A percentile compares a stretch with the other conserved stretches of the same genome.
Conservation (phyloP, 2,888 invertebrate genomes). For the Sphaeridia pumilis region DNA sequence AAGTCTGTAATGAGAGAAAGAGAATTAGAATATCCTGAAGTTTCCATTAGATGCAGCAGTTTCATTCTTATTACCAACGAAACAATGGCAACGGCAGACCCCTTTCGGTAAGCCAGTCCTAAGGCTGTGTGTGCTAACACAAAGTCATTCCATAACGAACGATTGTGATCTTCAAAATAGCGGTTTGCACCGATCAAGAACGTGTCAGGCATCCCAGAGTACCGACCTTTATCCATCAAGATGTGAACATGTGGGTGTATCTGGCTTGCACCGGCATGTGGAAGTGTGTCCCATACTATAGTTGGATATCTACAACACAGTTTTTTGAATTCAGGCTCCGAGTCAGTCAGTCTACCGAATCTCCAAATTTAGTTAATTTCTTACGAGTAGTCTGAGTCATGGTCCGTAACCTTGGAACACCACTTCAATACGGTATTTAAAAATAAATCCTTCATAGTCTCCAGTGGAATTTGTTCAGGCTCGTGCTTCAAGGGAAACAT, state of each 20-base stretch:
- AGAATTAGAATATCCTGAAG: too few species aligned
- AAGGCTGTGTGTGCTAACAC: conserved; percentile 39
- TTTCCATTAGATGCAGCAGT: background rate
- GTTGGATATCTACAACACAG: conserved; percentile 38
- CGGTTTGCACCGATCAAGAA: conserved; percentile 38
- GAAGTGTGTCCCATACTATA: conserved; percentile 42
- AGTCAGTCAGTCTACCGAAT: too few species aligned
- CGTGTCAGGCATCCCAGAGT: conserved; percentile 40
- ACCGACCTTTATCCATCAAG: conserved; percentile 37
- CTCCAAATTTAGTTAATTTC: too few species aligned
- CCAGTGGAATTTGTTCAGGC: conserved; percentile 39
- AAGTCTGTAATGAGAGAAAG: conserved; percentile 37
- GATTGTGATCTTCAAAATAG: conserved; percentile 36
- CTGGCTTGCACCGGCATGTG: conserved; percentile 43
- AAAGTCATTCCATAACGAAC: conserved; percentile 40
- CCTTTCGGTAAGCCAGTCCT: conserved; percentile 38
- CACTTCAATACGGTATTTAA: conserved; percentile 38
- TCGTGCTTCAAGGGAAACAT: conserved; percentile 40
- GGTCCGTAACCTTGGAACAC: conserved; percentile 38
- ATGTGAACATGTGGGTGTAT: conserved; percentile 43
- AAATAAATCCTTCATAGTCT: conserved; percentile 39
- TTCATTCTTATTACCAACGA: conserved; percentile 38
- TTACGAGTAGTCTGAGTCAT: conserved; percentile 33
- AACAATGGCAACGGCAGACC: conserved; percentile 39
- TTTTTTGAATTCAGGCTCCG: too few species aligned